Base-by-base conservation (phyloP, 2,113 vertebrate genomes). In the Tragelaphus scriptus region DNA sequence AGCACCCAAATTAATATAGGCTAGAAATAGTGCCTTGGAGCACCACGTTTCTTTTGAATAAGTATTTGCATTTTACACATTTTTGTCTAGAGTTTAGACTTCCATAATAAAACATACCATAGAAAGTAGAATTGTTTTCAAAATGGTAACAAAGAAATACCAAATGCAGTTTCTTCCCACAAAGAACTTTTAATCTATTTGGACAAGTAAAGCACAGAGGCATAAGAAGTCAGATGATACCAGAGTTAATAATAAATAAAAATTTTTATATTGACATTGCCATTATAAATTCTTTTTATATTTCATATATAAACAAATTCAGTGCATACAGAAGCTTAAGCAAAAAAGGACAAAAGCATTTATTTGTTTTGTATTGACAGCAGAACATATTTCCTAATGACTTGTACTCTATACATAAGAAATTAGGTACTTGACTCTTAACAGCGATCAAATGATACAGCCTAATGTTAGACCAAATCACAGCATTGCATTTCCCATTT, bases 51-150 rank as follows among this genome's bases (percentile, higher is more conserved):
- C 90, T 2, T 75, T 40, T 85, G 80, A 97, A 91, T 61, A 44
- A 91, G 25, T 90, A 81, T 94, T 95, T 97, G 71, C 59, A 97
- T 97, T 96, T 71, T 98, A 92, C 9, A 93, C 75, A 68, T 94
- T 92, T 97, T 91, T 63, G 47, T 96, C 71, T 71, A 44, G 51
- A 53, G 30, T 91, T 92, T 88, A 95, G 47, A 89, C 77, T 90
- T 96, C n/a, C 87, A 90, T 58, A 96, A 97, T 96, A 94, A 97
- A 96, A 94, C 25, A 30, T 32, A 90, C 30, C 65, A 53, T 90
- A 55, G 92, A 91, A 95, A 93, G 51, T 36, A 94, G 49, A 96
- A 88, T 71, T 89, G 36, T 86, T 94, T 88, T 93, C 36, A 53
- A 92, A 91, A 56, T 77, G n/a, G 7, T 94, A 92, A 95, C 85